Base-by-base conservation (phyloP, 2,888 invertebrate species). In the Ceriagrion tenellum region DNA sequence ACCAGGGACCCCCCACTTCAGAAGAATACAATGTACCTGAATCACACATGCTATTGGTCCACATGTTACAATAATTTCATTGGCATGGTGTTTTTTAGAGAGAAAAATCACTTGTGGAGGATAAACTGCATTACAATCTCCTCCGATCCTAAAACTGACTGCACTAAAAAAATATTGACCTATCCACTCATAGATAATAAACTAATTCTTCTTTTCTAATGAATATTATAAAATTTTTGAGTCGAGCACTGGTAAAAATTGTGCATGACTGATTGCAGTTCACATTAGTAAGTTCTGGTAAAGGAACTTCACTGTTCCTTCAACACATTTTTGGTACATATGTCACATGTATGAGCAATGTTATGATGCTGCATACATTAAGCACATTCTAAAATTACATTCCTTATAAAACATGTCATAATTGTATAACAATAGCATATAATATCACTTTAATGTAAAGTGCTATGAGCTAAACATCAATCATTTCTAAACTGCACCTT, bases 401-500 rank as follows among this genome's bases (percentile, higher is more conserved):
- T 35, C 35, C 23, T 35, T 35, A 81, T 35, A 35, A 35, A 81
- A 81, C 35, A 16, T 35, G 81, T 81, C 35, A 81, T 30, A 30
- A 81, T 35, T 81, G 81, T 81, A 81, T 35, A 81, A 81, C 30
- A 81, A 81, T 81, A 81, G 81, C 81, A 35, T 16, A 81, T 35
- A 81, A 35, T 81, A 16, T 35, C 81, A 81, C 35, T 23, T 13
- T 74, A 69, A 47, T n/a, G 40, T n/a, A 93, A 13, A 23, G 40
- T 47, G 10, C 6, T 6, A 23, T 47, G 12, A 40, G 47, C 26
- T 47, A 12, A 26, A 63, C 26, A 23, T 63, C 20, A 63, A 91
- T 35, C 95, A 26, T 95, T 88, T 90, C 95, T 95, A 95, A 95
- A 95, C 13, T 90, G 88, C 74, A 96, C 95, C 30, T 95, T 40